Evolutionary conservation across 2,113 vertebrate genomes (phyloP).

Genomic region (Hydrolagus affinis): DNA sequence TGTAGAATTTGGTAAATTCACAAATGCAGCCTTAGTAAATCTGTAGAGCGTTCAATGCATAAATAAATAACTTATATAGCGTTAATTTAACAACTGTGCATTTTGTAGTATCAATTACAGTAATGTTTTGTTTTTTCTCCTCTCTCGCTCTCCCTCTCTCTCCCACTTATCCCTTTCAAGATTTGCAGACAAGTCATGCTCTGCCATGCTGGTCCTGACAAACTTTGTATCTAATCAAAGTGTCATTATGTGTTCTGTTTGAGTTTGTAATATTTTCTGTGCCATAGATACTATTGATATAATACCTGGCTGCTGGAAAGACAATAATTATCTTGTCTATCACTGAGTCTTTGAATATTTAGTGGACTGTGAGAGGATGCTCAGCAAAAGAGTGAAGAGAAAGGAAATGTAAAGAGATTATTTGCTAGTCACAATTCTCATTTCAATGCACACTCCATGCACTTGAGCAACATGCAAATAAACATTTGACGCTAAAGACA

Average conservation of each 20-base stretch:
- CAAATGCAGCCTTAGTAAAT: too few relatives aligned
- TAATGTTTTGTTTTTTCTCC: too few relatives aligned
- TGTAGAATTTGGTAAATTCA: too few relatives aligned
- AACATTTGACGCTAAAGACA: not conserved
- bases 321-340: slow-evolving; percentile 4
- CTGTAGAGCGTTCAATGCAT: too few relatives aligned
- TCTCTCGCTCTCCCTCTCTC: not conserved
- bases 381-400: not conserved
- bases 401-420: not conserved
- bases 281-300: not conserved
- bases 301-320: not conserved
- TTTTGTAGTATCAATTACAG: too few relatives aligned
- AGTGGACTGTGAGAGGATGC: not conserved
- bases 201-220: not conserved
- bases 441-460: not conserved
- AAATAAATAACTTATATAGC: too few relatives aligned
- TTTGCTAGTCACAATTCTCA: not conserved
- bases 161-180: not conserved
- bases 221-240: not conserved
- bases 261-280: not conserved
- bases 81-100: too few relatives aligned
- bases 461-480: not conserved
- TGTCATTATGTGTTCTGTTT: slow-evolving; percentile 4
- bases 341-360: not conserved
- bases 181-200: not conserved